A percentile compares a stretch with the other conserved stretches of the same genome.
phyloP scores from a whole-genome alignment of 2,113 vertebrate genomes.

The Corynorhinus townsendii region DNA sequence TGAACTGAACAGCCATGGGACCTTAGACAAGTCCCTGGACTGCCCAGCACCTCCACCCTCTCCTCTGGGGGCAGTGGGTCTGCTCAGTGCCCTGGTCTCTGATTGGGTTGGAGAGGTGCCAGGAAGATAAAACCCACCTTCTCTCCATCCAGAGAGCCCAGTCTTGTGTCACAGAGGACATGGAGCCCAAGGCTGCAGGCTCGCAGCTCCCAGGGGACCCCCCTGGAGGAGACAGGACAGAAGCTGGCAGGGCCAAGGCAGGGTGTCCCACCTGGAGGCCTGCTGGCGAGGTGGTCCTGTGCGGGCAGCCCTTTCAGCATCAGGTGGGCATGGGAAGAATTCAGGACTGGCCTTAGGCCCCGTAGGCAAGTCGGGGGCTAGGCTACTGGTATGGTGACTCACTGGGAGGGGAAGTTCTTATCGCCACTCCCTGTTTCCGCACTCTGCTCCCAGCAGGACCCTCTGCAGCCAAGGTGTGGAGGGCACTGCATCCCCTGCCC shows the following conservation, averaged over 20 bases:
- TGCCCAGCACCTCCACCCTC: background rate
- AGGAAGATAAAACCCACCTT: background rate
- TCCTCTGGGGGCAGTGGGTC: background rate
- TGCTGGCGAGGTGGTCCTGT: fast-evolving
- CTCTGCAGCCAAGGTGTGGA: background rate
- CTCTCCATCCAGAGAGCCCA: background rate
- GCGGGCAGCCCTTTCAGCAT: background rate
- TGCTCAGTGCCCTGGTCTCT: background rate
- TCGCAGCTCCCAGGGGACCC: background rate
- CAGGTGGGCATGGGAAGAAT: background rate
- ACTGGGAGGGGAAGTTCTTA: conserved; percentile 26
- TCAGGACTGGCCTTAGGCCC: background rate
- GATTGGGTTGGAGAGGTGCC: background rate
- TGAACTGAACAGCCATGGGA: fast-evolving
- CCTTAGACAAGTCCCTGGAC: background rate
- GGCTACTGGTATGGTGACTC: background rate
- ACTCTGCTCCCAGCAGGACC: conserved; percentile 22
- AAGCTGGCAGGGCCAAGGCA: background rate
- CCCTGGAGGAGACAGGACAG: background rate
- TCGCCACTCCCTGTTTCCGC: background rate
- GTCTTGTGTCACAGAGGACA: background rate
- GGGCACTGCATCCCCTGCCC: background rate
- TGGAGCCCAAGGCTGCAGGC: background rate
- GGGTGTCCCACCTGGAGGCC: background rate
- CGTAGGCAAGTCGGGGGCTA: background rate